These are phyloP conservation scores for Anguilla anguilla DNA, from an alignment of 2,797 vertebrate genomes.

Conservation along the genomic window DNA sequence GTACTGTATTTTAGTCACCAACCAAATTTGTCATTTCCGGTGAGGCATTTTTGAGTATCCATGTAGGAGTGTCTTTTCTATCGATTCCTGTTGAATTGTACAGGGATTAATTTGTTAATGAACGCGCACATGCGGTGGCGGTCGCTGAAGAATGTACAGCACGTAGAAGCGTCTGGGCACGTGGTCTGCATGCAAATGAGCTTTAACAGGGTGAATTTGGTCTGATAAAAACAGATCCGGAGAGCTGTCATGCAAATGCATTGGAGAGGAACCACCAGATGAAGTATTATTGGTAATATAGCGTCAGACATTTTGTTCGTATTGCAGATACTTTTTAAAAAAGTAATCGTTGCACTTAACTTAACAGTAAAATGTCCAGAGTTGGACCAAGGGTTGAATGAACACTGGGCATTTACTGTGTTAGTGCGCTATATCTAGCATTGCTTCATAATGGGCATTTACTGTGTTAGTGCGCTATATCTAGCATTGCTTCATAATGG, in stretches of 20 bases:
- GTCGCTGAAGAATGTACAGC: constrained; percentile 3
- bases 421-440: not conserved
- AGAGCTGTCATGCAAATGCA: not conserved
- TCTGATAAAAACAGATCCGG: not conserved
- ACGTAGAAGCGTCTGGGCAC: constrained; percentile 12
- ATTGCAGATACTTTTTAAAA: not conserved
- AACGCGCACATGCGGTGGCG: not conserved
- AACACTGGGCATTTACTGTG: no score
- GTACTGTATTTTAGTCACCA: not conserved
- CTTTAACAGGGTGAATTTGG: not conserved
- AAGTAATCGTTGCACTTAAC: not conserved
- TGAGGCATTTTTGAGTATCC: not conserved
- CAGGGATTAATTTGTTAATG: not conserved
- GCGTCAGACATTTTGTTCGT: not conserved
- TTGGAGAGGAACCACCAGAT: not conserved
- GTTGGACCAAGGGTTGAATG: no score
- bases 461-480: not conserved
- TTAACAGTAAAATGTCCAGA: no score
- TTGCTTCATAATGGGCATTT: not conserved
- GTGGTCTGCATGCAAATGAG: constrained; percentile 9
- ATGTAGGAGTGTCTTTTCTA: not conserved
- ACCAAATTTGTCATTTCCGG: not conserved
- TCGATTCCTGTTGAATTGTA: not conserved
- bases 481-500: not conserved
- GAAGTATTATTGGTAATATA: not conserved